Percentiles rank a stretch among this genome's conserved stretches.
Conservation (phyloP, 2,888 invertebrate genomes). For the Leptinotarsa tumamoca region DNA sequence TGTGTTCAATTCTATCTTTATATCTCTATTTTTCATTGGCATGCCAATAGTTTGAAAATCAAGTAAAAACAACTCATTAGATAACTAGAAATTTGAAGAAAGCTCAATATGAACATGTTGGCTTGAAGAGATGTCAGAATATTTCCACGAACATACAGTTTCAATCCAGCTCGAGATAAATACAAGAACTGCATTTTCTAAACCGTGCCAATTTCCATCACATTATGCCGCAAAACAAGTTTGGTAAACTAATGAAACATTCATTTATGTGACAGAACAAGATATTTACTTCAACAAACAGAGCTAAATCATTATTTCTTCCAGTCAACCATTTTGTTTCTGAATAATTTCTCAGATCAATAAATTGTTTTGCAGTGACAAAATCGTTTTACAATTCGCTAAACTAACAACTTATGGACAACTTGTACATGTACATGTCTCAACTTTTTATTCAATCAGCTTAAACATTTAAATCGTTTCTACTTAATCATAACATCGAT, state of each 20-base stretch:
- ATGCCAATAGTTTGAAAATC: too few species aligned
- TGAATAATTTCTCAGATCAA: background rate
- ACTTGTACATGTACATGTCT: conserved; percentile 45
- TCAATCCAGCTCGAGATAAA: background rate
- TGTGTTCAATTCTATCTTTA: too few species aligned
- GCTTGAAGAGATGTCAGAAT: background rate
- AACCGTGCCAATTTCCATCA: conserved; percentile 4
- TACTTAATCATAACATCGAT: conserved; percentile 16
- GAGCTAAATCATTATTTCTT: background rate
- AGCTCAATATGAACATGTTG: background rate
- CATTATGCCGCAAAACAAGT: background rate
- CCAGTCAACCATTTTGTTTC: background rate
- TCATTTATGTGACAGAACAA: too few species aligned
- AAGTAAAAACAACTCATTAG: too few species aligned
- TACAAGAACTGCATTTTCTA: background rate
- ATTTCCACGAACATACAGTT: background rate
- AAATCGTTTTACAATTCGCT: conserved; percentile 12
- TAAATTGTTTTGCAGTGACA: background rate
- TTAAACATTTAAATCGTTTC: conserved; percentile 1
- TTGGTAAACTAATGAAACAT: too few species aligned
- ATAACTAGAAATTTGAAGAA: background rate
- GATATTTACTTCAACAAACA: background rate
- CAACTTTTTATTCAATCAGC: conserved; percentile 41
- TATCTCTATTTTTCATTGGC: too few species aligned
- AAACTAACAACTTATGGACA: conserved; percentile 41